Evolutionary conservation across 1,140 invertebrate species (phyloP), one percentile per base, ranked within the genome.

Genomic region (Zaprionus taronus): DNA sequence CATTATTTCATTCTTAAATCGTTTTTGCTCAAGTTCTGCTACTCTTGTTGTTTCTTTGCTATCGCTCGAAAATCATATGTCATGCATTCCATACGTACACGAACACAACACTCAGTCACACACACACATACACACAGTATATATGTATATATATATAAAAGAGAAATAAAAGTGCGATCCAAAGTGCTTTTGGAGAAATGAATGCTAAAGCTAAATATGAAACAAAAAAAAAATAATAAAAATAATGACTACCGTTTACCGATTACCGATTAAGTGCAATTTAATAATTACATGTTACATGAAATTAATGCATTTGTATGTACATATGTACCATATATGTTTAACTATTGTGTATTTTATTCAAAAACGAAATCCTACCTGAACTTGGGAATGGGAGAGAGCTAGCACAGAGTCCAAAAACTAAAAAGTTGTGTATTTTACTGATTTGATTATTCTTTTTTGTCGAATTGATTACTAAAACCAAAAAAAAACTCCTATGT

Each of bases 381-480:
- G 91, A 91, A 92, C 91, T 92, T 92, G 91, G 91, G 91, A 92
- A 91, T 92, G 89, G 91, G 91, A 92, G 91, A 92, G 91, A 92
- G 91, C 91, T 92, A 91, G 91, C 87, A 92, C 84, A 92, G 87
- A 92, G 85, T 92, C 82, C 85, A 90, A 81, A 72, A 72, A 76
- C 57, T 72, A 74, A 86, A 85, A 60, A 83, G 75, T 51, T 51
- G 62, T 80, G 26, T 77, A 63, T 69, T 77, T 68, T 68, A 55
- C 80, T 66, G 67, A 72, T 74, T 65, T 81, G 77, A 74, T 72
- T 79, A 72, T 79, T 51, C 55, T 80, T 44, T 44, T 78, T 79
- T 75, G 47, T 79, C 66, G 28, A 81, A 78, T 85, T 84, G 57
- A 67, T 68, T 72, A 77, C 70, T 72, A 72, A 72, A 70, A 26